phyloP scores from a whole-genome alignment of 2,113 vertebrate species.

The Cebus imitator region DNA sequence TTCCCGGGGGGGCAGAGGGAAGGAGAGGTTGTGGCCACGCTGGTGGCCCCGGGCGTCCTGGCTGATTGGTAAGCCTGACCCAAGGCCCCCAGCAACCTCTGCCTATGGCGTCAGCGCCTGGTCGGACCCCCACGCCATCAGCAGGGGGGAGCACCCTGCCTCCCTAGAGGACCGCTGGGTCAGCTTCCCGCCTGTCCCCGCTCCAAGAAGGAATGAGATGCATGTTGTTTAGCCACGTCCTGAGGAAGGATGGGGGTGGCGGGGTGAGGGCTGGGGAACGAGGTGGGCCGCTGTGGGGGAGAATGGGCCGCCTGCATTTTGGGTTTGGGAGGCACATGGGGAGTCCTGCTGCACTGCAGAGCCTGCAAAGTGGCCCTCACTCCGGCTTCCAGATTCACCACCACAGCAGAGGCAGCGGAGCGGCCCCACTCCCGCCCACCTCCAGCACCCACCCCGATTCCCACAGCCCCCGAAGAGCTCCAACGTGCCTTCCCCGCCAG shows the following conservation, averaged over 20 bases:
- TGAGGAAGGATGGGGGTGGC: not conserved
- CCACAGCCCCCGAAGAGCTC: not conserved
- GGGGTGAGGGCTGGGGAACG: not conserved
- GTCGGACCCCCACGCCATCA: not conserved
- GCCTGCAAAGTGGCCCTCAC: not conserved
- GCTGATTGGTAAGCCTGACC: not conserved
- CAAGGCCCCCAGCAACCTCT: not conserved
- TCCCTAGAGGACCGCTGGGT: not conserved
- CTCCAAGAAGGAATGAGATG: slow-evolving; percentile 13
- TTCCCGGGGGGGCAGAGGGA: not conserved
- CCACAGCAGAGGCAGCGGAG: not conserved
- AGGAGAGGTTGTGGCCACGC: not conserved
- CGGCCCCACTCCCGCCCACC: not conserved
- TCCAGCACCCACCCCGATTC: not conserved
- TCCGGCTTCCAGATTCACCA: not conserved
- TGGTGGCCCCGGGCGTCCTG: accelerated
- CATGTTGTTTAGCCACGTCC: slow-evolving; percentile 61
- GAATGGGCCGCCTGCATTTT: not conserved
- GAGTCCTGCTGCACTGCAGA: not conserved
- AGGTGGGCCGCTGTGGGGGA: not conserved
- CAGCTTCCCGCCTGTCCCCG: not conserved
- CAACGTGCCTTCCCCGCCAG: not conserved
- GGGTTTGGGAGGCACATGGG: not conserved
- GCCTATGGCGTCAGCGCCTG: not conserved
- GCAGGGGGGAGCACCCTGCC: not conserved